Evolutionary conservation across 2,113 vertebrate genomes (phyloP).

Genomic region (Puntigrus tetrazona): DNA sequence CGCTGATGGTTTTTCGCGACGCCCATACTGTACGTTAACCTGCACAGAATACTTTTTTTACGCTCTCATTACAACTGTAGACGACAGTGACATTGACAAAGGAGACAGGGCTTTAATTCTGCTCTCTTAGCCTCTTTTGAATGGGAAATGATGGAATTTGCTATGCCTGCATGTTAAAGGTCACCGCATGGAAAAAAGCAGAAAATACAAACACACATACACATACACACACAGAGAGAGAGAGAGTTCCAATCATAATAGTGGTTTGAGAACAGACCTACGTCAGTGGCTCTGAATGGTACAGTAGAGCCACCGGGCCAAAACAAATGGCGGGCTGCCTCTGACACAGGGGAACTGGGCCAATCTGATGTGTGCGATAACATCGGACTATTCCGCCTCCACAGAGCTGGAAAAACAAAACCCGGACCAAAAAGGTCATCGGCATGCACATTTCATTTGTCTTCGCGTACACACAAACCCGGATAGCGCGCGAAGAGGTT

Average conservation of each 20-base stretch:
- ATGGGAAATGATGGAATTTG: slow-evolving; percentile 25
- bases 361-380: slow-evolving; percentile 21
- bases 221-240: background rate
- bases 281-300: slow-evolving; percentile 22
- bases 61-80: background rate
- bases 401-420: slow-evolving; percentile 4
- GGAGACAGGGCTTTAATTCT: background rate
- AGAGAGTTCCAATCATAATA: slow-evolving; percentile 13
- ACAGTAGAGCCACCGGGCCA: slow-evolving; percentile 24
- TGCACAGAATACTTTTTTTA: background rate
- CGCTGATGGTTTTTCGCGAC: too few species aligned
- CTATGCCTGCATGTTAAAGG: slow-evolving; percentile 23
- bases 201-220: background rate
- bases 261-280: slow-evolving; percentile 24
- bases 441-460: background rate
- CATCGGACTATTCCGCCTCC: background rate
- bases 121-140: background rate
- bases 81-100: background rate
- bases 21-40: too few species aligned
- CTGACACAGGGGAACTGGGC: slow-evolving; percentile 13
- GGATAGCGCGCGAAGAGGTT: background rate
- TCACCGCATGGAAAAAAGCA: slow-evolving; percentile 48
- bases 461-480: background rate
- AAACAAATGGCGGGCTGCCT: slow-evolving; percentile 28
- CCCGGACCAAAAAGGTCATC: background rate